Conservation (phyloP, 2,797 vertebrate genomes). For the Pterois miles region DNA sequence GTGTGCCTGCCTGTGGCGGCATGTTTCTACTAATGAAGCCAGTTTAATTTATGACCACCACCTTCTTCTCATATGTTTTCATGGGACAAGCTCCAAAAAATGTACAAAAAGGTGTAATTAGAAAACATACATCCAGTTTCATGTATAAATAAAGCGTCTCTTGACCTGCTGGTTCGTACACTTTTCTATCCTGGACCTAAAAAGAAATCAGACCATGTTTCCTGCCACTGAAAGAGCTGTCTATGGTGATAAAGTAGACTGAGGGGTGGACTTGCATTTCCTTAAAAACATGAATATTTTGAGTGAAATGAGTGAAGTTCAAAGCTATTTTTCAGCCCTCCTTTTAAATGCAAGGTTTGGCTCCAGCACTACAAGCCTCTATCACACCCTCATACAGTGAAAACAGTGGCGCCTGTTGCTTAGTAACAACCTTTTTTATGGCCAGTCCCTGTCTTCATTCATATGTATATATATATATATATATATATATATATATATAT, state of each 20-base stretch:
- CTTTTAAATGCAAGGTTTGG: slow-evolving; percentile 18
- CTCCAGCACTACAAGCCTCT: slow-evolving; percentile 18
- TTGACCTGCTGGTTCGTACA: background rate
- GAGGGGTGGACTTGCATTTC: background rate
- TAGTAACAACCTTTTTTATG: slow-evolving; percentile 66
- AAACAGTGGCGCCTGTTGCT: slow-evolving; percentile 69
- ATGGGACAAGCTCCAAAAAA: background rate
- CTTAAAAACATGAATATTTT: slow-evolving; percentile 12
- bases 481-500: too few species aligned
- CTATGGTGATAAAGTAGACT: background rate
- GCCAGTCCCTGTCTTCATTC: slow-evolving; percentile 60
- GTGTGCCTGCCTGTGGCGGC: background rate
- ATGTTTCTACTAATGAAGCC: background rate
- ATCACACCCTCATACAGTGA: slow-evolving; percentile 20
- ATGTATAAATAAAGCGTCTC: slow-evolving; percentile 4
- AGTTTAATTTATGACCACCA: background rate
- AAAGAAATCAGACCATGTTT: background rate
- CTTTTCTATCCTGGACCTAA: background rate
- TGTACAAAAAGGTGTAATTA: slow-evolving; percentile 20
- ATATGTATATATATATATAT: too few species aligned
- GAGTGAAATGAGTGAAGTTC: background rate
- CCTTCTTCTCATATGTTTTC: background rate
- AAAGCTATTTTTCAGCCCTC: background rate
- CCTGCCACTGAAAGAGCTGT: background rate
- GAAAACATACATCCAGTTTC: slow-evolving; percentile 3